phyloP scores from a whole-genome alignment of 64 coral and sea anemone genomes.

The Pocillopora damicornis region DNA sequence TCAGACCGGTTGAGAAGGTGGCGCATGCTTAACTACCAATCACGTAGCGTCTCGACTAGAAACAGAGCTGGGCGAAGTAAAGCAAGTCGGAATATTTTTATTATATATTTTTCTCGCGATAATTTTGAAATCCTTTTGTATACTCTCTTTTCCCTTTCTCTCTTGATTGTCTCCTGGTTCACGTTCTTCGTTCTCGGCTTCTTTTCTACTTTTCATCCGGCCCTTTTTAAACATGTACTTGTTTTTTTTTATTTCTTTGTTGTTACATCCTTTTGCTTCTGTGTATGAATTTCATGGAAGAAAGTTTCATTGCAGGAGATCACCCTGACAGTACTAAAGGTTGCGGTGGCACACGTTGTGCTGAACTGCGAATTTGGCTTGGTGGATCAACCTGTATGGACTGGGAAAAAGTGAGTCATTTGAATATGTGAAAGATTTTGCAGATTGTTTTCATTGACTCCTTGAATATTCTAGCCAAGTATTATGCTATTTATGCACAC shows the following conservation, averaged over 20 bases:
- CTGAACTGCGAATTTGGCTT: constrained; percentile 52
- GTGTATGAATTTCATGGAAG: background rate
- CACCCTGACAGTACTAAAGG: constrained; percentile 50
- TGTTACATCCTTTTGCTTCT: background rate
- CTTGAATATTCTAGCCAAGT: no score
- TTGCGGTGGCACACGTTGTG: constrained; percentile 25
- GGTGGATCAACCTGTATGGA: constrained; percentile 54
- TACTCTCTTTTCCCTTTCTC: background rate
- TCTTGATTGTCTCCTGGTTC: background rate
- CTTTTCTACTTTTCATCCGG: background rate
- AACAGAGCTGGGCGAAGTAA: no score
- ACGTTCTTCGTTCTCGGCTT: background rate
- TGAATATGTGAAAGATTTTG: background rate
- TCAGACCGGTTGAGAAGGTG: no score
- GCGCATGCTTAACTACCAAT: no score
- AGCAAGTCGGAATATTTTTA: no score
- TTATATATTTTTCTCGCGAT: background rate
- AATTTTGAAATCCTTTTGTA: background rate
- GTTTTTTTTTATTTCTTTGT: background rate
- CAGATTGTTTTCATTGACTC: no score
- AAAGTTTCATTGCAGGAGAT: constrained; percentile 45
- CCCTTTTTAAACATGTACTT: background rate
- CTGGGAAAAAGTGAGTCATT: constrained; percentile 73
- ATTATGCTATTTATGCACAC: no score
- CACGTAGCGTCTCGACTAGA: no score